A percentile compares a stretch with the other conserved stretches of the same genome.
These are phyloP conservation scores for Bostrychus sinensis DNA, from an alignment of 2,113 vertebrate genomes.

Conservation along the genomic window DNA sequence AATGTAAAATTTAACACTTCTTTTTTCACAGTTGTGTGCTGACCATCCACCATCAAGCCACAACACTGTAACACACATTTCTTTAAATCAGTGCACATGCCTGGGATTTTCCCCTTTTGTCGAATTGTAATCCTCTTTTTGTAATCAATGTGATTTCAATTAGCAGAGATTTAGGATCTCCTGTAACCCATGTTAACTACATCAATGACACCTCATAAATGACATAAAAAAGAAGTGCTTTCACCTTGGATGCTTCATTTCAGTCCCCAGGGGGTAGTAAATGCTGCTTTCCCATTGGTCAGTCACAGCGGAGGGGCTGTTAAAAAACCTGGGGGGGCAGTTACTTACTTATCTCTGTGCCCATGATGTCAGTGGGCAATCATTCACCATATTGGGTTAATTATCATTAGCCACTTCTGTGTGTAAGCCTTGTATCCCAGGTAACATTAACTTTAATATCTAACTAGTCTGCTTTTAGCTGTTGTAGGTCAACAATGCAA, in stretches of 20 bases:
- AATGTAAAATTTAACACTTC: not conserved
- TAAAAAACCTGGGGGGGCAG: slow-evolving; percentile 57
- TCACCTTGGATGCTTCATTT: slow-evolving; percentile 29
- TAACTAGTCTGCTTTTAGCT: slow-evolving; percentile 30
- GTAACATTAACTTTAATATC: slow-evolving; percentile 56
- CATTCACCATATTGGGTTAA: slow-evolving; percentile 72
- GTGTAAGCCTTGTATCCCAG: slow-evolving; percentile 48
- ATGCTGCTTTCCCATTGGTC: slow-evolving; percentile 28
- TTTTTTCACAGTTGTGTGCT: slow-evolving; percentile 41
- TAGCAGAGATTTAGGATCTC: slow-evolving; percentile 58
- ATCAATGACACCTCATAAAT: slow-evolving; percentile 66
- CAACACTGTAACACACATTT: slow-evolving; percentile 21
- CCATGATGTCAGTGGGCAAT: slow-evolving; percentile 66
- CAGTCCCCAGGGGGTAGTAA: slow-evolving; percentile 42
- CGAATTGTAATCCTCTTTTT: slow-evolving; percentile 55
- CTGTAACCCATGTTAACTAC: slow-evolving; percentile 58
- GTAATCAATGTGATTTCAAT: slow-evolving; percentile 70
- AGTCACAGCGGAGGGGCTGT: slow-evolving; percentile 30
- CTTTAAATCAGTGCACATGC: slow-evolving; percentile 47
- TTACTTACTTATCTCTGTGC: slow-evolving; percentile 46
- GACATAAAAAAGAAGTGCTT: slow-evolving; percentile 37
- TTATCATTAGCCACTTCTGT: slow-evolving; percentile 50
- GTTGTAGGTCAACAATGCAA: slow-evolving; percentile 3
- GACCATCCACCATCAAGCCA: slow-evolving; percentile 34
- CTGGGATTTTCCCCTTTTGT: slow-evolving; percentile 55